Evolutionary conservation across 2,888 invertebrate genomes (phyloP).

Genomic region (Acleris cristana): DNA sequence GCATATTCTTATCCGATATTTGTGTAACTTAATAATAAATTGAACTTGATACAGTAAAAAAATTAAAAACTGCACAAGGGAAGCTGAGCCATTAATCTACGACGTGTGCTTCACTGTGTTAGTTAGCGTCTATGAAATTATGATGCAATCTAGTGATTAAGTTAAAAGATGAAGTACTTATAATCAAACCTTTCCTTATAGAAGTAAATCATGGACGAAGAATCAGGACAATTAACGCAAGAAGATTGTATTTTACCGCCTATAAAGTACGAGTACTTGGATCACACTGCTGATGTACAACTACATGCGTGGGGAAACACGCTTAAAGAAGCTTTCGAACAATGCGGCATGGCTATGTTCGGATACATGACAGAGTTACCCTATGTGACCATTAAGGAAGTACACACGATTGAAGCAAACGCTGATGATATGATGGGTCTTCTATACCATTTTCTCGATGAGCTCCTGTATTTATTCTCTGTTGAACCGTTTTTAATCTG

Average conservation of each 20-base stretch:
- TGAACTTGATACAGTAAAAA: no score
- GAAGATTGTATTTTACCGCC: constrained; percentile 86
- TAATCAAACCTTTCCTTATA: no score
- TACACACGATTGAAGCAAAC: constrained; percentile 92
- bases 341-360: constrained; percentile 98
- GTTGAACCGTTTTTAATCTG: constrained; percentile 95
- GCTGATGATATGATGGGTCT: constrained; percentile 95
- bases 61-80: no score
- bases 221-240: constrained; percentile 78
- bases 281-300: constrained; percentile 99
- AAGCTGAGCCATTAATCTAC: no score
- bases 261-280: constrained; percentile 94
- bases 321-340: constrained; percentile 95
- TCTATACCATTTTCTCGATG: constrained; percentile 96
- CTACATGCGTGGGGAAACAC: constrained; percentile 96
- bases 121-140: no score
- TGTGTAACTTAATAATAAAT: no score
- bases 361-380: constrained; percentile 98
- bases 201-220: constrained; percentile 65
- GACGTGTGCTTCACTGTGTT: no score
- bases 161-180: no score
- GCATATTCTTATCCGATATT: no score
- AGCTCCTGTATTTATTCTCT: constrained; percentile 95
- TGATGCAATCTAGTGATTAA: no score
- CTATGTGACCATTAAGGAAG: constrained; percentile 91